A percentile compares a stretch with the other conserved stretches of the same genome.
These are phyloP conservation scores for Daktulosphaira vitifoliae DNA, from an alignment of 1,140 invertebrate genomes.

Conservation along the genomic window DNA sequence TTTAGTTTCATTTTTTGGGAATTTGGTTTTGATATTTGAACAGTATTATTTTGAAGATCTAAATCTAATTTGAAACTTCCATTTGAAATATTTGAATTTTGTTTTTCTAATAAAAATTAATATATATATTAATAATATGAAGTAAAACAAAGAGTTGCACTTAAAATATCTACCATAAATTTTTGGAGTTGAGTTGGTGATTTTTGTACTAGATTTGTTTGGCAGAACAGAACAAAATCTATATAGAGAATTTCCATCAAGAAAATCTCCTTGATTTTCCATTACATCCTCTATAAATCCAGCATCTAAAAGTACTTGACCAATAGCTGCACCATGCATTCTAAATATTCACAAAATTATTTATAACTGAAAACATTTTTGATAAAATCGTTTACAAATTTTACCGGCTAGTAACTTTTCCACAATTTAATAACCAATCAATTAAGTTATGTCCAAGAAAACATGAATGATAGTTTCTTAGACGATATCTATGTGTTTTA, in stretches of 20 bases:
- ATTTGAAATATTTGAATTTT: constrained; percentile 26
- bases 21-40: constrained; percentile 41
- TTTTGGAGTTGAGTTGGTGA: not conserved
- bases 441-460: constrained; percentile 64
- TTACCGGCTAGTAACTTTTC: constrained; percentile 56
- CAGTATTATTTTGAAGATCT: constrained; percentile 57
- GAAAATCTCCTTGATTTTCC: constrained; percentile 42
- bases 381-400: constrained; percentile 4
- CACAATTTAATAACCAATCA: constrained; percentile 64
- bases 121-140: not conserved
- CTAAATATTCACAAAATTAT: constrained; percentile 45
- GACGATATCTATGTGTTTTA: constrained; percentile 54
- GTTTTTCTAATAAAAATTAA: constrained; percentile 22
- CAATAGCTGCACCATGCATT: constrained; percentile 66
- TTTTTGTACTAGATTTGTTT: constrained; percentile 5
- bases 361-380: not conserved
- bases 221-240: constrained; percentile 31
- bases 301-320: constrained; percentile 70
- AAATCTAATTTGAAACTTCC: constrained; percentile 54
- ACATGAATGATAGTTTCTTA: constrained; percentile 58
- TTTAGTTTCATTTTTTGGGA: constrained; percentile 27
- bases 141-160: not conserved
- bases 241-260: constrained; percentile 37
- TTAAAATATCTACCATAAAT: constrained; percentile 17
- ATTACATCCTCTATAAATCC: constrained; percentile 65